A percentile compares a stretch with the other conserved stretches of the same genome.
Evolutionary conservation across 2,113 vertebrate species (phyloP).

Genomic region (Gobiocypris rarus): DNA sequence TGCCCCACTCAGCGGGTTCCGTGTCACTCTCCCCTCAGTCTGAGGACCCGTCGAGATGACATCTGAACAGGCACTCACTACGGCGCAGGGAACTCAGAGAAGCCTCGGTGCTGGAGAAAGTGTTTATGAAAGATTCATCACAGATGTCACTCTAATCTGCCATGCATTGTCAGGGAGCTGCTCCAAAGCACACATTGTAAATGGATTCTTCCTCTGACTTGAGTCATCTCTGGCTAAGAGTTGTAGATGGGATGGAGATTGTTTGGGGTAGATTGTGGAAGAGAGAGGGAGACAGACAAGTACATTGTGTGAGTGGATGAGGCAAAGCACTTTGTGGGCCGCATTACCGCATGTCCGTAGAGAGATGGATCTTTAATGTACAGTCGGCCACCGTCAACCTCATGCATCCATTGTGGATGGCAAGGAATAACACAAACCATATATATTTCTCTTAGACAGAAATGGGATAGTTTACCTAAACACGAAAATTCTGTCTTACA

Average conservation of each 20-base stretch:
- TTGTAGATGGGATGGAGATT: slow-evolving; percentile 52
- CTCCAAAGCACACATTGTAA: slow-evolving; percentile 95
- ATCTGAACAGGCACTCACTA: slow-evolving; percentile 84
- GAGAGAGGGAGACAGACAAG: slow-evolving; percentile 69
- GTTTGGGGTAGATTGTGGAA: slow-evolving; percentile 54
- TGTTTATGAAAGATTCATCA: slow-evolving; percentile 99
- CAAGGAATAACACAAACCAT: neutral
- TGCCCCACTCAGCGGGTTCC: slow-evolving; percentile 83
- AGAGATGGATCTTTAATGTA: slow-evolving; percentile 92
- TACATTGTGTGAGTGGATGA: slow-evolving; percentile 85
- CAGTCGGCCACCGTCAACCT: slow-evolving; percentile 78
- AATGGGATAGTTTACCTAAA: neutral
- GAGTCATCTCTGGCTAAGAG: slow-evolving; percentile 88
- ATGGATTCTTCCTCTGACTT: slow-evolving; percentile 95
- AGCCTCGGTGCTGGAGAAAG: slow-evolving; percentile 80
- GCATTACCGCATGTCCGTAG: slow-evolving; percentile 85
- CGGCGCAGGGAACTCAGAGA: slow-evolving; percentile 47
- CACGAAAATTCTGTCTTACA: neutral
- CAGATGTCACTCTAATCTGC: slow-evolving; percentile 94
- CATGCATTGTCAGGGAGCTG: slow-evolving; percentile 91
- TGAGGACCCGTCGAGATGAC: slow-evolving; percentile 79
- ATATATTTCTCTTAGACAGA: neutral
- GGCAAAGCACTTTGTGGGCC: slow-evolving; percentile 84
- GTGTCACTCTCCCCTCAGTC: slow-evolving; percentile 81
- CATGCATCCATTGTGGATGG: neutral